Evolutionary conservation across 2,888 invertebrate species (phyloP).

Genomic region (Tubulanus polymorphus): DNA sequence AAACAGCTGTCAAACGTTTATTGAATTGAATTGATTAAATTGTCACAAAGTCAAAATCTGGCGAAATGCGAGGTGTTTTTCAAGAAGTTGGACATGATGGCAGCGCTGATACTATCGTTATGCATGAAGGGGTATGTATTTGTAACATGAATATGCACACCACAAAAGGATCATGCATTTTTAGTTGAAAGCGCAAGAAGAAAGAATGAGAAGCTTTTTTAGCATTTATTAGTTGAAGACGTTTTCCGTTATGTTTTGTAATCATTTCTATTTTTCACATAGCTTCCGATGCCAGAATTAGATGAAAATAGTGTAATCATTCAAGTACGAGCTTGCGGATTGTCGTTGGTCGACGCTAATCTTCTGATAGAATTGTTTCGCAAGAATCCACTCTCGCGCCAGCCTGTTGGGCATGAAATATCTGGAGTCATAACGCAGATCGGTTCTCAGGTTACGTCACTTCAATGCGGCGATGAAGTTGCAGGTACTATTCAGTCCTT

Average conservation of each 20-base stretch:
- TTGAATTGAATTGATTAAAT: too few relatives aligned
- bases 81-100: neutral
- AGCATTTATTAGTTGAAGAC: too few relatives aligned
- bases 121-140: conserved; percentile 1
- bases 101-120: neutral
- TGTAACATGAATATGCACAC: too few relatives aligned
- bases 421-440: conserved; percentile 50
- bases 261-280: neutral
- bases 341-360: conserved; percentile 39
- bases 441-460: conserved; percentile 50
- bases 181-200: too few relatives aligned
- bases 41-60: too few relatives aligned
- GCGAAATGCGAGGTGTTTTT: neutral
- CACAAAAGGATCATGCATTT: too few relatives aligned
- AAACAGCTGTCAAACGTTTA: too few relatives aligned
- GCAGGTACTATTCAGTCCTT: too few relatives aligned
- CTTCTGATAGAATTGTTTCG: conserved; percentile 27
- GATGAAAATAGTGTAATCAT: conserved; percentile 48
- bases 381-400: conserved; percentile 24
- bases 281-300: conserved; percentile 25
- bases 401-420: conserved; percentile 51
- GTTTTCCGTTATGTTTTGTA: too few relatives aligned
- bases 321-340: conserved; percentile 53
- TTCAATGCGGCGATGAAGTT: conserved; percentile 52
- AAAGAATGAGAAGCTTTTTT: too few relatives aligned